Evolutionary conservation across 2,888 invertebrate species (phyloP).

Genomic region (Glaucopsyche alexis): DNA sequence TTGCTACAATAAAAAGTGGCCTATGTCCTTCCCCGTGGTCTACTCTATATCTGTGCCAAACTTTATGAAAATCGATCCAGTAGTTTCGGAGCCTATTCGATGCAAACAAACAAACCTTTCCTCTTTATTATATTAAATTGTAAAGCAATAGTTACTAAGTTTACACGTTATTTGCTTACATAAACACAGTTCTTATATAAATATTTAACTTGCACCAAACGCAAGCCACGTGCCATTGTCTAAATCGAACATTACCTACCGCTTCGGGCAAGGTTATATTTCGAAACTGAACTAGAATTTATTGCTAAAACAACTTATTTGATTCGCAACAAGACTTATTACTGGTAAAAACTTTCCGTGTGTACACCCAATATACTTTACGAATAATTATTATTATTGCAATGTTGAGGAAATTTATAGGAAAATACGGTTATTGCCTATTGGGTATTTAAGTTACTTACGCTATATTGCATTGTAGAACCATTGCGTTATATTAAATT

Average conservation of each 20-base stretch:
- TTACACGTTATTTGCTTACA: not conserved
- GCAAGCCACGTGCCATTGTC: conserved; percentile 35
- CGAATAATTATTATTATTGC: not conserved
- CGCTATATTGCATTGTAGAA: not conserved
- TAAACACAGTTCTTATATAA: not conserved
- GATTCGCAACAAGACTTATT: conserved; percentile 20
- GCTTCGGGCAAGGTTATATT: conserved; percentile 34
- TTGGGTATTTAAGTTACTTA: not conserved
- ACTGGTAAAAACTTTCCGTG: conserved; percentile 24
- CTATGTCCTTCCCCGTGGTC: no score
- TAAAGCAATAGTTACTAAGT: no score
- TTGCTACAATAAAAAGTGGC: no score
- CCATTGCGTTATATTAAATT: not conserved
- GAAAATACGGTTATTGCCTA: not conserved
- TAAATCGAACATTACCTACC: conserved; percentile 28
- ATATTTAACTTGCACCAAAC: conserved; percentile 18
- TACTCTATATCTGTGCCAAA: no score
- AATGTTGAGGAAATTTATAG: not conserved
- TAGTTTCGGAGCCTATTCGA: no score
- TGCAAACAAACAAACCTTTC: no score
- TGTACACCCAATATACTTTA: conserved; percentile 16
- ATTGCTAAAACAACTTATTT: conserved; percentile 28
- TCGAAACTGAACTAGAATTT: conserved; percentile 35
- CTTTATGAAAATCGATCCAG: no score
- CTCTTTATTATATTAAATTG: no score